Conservation (phyloP, 2,888 invertebrate species). For the Melanchra persicariae region DNA sequence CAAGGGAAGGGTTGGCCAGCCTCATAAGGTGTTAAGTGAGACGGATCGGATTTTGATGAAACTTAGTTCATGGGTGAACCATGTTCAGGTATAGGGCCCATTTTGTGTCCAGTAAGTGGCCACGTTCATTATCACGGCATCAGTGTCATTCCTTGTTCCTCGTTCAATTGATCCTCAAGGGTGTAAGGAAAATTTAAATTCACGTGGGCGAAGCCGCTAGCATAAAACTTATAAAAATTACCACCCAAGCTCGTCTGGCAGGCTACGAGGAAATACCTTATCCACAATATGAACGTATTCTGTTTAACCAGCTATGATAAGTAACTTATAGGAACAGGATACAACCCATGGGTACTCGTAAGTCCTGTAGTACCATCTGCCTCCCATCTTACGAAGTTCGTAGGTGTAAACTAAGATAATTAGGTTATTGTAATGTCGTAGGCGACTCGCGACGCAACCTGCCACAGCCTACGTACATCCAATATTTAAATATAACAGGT, state of each 20-base stretch:
- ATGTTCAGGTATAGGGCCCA: too few species aligned
- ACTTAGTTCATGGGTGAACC: too few species aligned
- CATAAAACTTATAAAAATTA: too few species aligned
- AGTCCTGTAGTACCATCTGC: not conserved
- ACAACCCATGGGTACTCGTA: not conserved
- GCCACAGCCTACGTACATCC: constrained; percentile 44
- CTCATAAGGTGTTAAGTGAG: too few species aligned
- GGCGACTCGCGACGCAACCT: constrained; percentile 50
- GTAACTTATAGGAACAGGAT: not conserved
- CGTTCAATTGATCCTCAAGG: too few species aligned
- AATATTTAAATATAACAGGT: constrained; percentile 55
- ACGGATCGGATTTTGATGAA: too few species aligned
- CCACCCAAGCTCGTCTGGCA: not conserved
- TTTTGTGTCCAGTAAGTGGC: too few species aligned
- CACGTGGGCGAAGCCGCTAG: too few species aligned
- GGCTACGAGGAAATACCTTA: not conserved
- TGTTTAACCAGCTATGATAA: not conserved
- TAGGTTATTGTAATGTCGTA: constrained; percentile 52
- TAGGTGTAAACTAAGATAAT: constrained; percentile 51
- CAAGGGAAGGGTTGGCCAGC: too few species aligned
- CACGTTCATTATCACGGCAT: too few species aligned
- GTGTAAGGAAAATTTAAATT: too few species aligned
- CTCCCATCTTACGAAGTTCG: constrained; percentile 3
- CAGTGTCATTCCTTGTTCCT: too few species aligned
- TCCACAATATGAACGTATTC: not conserved